Conservation (phyloP, 2,113 vertebrate species). For the Puntigrus tetrazona region DNA sequence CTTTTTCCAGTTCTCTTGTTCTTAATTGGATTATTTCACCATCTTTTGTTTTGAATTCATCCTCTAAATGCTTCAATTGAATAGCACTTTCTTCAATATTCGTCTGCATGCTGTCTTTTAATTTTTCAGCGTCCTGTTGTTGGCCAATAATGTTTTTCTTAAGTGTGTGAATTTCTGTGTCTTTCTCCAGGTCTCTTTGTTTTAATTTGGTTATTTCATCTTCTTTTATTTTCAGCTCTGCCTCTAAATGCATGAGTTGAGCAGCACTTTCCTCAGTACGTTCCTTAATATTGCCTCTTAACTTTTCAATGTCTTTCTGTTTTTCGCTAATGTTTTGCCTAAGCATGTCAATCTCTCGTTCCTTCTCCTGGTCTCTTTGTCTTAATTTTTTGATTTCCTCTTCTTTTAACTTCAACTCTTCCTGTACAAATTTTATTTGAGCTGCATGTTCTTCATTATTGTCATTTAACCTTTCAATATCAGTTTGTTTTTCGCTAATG, state of each 20-base stretch:
- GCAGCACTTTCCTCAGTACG: conserved; percentile 2
- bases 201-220: background rate
- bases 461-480: background rate
- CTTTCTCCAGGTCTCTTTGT: conserved; percentile 6
- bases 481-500: background rate
- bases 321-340: conserved; percentile 63
- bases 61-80: conserved; percentile 33
- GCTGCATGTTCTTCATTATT: background rate
- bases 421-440: background rate
- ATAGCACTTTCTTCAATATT: conserved; percentile 26
- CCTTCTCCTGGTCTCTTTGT: conserved; percentile 50
- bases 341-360: conserved; percentile 58
- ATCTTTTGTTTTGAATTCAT: conserved; percentile 17
- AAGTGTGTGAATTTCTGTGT: background rate
- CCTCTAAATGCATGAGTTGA: conserved; percentile 34
- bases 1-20: background rate
- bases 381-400: conserved; percentile 51
- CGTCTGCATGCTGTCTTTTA: conserved; percentile 46
- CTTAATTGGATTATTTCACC: conserved; percentile 5
- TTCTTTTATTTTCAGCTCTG: conserved; percentile 28
- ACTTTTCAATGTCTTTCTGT: conserved; percentile 62
- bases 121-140: conserved; percentile 62
- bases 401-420: conserved; percentile 61
- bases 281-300: conserved; percentile 47
- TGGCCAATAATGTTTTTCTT: conserved; percentile 62